These are phyloP conservation scores for Patella pellucida DNA, from an alignment of 2,888 invertebrate genomes.

Conservation along the genomic window DNA sequence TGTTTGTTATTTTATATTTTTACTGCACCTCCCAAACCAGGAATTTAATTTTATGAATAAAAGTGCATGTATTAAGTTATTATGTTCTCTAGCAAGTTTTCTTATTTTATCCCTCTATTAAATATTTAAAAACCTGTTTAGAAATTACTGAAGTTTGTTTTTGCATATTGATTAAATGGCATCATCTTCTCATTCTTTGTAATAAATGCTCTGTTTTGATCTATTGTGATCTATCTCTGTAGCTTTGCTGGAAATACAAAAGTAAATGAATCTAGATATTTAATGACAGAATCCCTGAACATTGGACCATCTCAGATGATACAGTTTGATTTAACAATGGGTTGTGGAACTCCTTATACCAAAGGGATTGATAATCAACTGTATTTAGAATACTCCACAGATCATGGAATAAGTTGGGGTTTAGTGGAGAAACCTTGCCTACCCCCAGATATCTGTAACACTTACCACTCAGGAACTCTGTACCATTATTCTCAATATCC, in stretches of 20 bases:
- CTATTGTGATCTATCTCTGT: not conserved
- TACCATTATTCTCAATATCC: conserved; percentile 67
- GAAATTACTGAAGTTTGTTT: no score
- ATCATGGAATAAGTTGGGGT: conserved; percentile 71
- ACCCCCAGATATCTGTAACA: conserved; percentile 64
- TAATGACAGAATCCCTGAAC: conserved; percentile 68
- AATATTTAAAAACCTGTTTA: no score
- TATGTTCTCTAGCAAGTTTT: no score
- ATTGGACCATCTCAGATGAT: conserved; percentile 71
- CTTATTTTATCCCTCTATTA: no score
- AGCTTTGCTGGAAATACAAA: conserved; percentile 54
- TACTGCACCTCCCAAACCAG: no score
- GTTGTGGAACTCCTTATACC: conserved; percentile 63
- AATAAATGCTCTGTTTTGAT: no score
- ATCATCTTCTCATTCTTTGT: no score
- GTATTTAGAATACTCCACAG: conserved; percentile 69
- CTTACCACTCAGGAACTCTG: conserved; percentile 66
- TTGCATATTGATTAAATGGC: no score
- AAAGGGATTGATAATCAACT: conserved; percentile 55
- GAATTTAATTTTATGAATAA: no score
- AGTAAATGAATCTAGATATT: conserved; percentile 53
- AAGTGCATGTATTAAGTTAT: no score
- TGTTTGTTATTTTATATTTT: no score
- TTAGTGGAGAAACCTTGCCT: conserved; percentile 67
- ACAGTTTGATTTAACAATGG: conserved; percentile 72